Conservation (phyloP, 2,888 invertebrate species). For the Zootermopsis nevadensis region DNA sequence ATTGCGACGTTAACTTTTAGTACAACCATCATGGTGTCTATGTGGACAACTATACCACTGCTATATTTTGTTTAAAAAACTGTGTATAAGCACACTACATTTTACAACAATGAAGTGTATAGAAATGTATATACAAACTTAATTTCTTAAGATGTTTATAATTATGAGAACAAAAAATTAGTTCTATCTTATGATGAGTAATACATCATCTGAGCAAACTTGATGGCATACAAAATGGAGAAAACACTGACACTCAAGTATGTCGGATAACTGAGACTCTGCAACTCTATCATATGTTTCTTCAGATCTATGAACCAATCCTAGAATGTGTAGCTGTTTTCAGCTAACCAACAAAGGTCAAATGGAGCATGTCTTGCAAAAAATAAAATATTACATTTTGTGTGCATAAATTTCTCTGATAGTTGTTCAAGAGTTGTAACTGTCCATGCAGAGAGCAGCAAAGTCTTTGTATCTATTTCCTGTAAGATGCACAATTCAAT, state of each 20-base stretch:
- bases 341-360: slow-evolving; percentile 15
- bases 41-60: no score
- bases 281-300: neutral
- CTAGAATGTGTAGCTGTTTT: neutral
- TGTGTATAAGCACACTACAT: no score
- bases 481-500: neutral
- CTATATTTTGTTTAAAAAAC: no score
- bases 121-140: no score
- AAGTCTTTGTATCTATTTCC: neutral
- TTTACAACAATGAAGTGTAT: no score
- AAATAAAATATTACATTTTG: neutral
- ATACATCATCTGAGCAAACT: neutral
- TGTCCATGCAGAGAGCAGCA: slow-evolving; percentile 7
- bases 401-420: neutral
- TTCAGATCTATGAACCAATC: neutral
- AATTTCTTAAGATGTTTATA: no score
- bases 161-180: no score
- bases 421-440: neutral
- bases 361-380: slow-evolving; percentile 41
- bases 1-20: neutral
- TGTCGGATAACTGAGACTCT: slow-evolving; percentile 11
- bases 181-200: neutral
- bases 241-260: neutral
- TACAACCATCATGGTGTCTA: neutral
- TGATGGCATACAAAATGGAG: neutral